phyloP scores from a whole-genome alignment of 2,888 invertebrate genomes.

The Protonemura montana region DNA sequence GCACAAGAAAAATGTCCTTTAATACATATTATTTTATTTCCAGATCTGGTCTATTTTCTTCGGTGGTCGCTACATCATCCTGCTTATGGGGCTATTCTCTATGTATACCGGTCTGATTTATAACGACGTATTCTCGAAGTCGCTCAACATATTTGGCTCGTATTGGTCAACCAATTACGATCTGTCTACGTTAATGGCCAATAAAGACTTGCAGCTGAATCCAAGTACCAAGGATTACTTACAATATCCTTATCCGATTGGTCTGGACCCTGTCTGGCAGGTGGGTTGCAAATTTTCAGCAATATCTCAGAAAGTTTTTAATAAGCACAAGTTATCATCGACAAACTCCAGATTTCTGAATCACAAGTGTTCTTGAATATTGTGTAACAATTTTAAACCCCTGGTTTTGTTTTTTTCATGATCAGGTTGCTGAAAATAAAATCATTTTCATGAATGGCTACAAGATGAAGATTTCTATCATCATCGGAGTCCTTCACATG shows the following conservation, averaged over 20 bases:
- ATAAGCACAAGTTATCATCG: too few relatives aligned
- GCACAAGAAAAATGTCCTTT: too few relatives aligned
- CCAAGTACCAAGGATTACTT: constrained; percentile 59
- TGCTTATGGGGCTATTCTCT: constrained; percentile 80
- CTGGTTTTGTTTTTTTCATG: constrained; percentile 43
- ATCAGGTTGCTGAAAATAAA: constrained; percentile 75
- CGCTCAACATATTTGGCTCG: constrained; percentile 75
- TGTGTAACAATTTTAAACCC: background rate
- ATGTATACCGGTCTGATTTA: constrained; percentile 81
- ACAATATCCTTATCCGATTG: constrained; percentile 71
- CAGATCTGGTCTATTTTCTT: constrained; percentile 80
- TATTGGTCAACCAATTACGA: constrained; percentile 65
- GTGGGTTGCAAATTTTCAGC: constrained; percentile 56
- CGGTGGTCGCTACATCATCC: constrained; percentile 78
- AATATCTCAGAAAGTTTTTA: too few relatives aligned
- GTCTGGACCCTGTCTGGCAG: constrained; percentile 79
- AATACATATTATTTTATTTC: constrained; percentile 51
- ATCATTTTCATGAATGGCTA: constrained; percentile 90
- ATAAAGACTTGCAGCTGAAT: constrained; percentile 60
- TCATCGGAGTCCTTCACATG: constrained; percentile 97
- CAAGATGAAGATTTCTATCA: constrained; percentile 96
- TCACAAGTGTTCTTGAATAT: background rate
- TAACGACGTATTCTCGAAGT: constrained; percentile 82
- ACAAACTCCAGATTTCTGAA: too few relatives aligned
- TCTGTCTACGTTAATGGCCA: constrained; percentile 56